Evolutionary conservation across 2,888 invertebrate species (phyloP).

Genomic region (Biston stratarius): DNA sequence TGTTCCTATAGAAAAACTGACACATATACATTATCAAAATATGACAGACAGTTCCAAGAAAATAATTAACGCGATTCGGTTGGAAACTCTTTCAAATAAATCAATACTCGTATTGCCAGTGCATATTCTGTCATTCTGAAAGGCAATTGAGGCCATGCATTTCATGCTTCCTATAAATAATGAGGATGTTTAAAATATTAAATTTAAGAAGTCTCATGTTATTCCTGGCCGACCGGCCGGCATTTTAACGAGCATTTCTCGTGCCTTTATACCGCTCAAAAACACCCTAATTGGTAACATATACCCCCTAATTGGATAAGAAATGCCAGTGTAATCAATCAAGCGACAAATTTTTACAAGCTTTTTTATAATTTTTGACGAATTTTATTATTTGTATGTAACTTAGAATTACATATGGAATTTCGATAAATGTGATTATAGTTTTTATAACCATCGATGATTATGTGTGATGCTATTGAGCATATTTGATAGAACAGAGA

Average conservation of each 20-base stretch:
- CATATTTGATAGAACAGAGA: no score
- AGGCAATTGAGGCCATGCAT: slow-evolving; percentile 71
- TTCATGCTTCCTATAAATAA: slow-evolving; percentile 63
- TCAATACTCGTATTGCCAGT: slow-evolving; percentile 1
- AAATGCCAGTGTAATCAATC: slow-evolving; percentile 41
- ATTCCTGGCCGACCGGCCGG: slow-evolving; percentile 58
- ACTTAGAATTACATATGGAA: no score
- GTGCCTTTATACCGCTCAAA: slow-evolving; percentile 60
- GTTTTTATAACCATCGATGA: no score
- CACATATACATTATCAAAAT: neutral
- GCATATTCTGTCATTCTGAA: slow-evolving; percentile 55
- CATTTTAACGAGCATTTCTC: slow-evolving; percentile 78
- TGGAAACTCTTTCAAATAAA: slow-evolving; percentile 1
- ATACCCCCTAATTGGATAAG: slow-evolving; percentile 69
- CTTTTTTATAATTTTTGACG: neutral
- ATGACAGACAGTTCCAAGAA: neutral
- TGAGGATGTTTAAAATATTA: slow-evolving; percentile 73
- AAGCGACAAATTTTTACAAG: slow-evolving; percentile 4
- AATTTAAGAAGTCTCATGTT: slow-evolving; percentile 72
- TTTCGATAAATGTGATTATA: no score
- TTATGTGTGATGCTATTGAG: no score
- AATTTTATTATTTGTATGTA: no score
- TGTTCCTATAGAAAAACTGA: neutral
- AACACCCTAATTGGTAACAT: slow-evolving; percentile 48
- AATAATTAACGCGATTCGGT: slow-evolving; percentile 8